These are phyloP conservation scores for Huso huso DNA, from an alignment of 2,797 vertebrate species.

Conservation along the genomic window DNA sequence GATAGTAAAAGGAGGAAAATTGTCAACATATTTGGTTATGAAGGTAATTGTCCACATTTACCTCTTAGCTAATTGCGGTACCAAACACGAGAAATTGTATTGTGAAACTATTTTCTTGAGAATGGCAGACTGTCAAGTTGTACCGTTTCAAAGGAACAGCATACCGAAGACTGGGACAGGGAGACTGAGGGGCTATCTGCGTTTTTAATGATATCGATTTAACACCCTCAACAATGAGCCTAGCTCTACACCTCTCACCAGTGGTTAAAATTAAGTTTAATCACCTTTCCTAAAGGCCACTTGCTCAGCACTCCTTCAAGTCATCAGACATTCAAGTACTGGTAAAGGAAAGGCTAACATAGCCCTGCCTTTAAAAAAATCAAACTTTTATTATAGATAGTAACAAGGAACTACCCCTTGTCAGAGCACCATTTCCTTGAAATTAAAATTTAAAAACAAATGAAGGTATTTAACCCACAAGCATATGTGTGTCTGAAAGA, in stretches of 20 bases:
- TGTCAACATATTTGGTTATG: too few relatives aligned
- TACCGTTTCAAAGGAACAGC: too few relatives aligned
- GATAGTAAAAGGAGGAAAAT: too few relatives aligned
- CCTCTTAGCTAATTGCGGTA: too few relatives aligned
- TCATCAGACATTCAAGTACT: slow-evolving; percentile 63
- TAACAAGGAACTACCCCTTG: slow-evolving; percentile 6
- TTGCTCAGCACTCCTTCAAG: slow-evolving; percentile 51
- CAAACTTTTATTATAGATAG: slow-evolving; percentile 13
- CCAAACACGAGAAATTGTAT: too few relatives aligned
- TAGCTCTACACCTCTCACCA: slow-evolving; percentile 36
- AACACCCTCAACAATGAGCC: too few relatives aligned
- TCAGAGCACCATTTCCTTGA: slow-evolving; percentile 16
- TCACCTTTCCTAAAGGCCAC: slow-evolving; percentile 71
- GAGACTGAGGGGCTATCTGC: too few relatives aligned
- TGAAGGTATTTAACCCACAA: not conserved
- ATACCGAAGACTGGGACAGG: too few relatives aligned
- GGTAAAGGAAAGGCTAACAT: slow-evolving; percentile 17
- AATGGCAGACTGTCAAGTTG: too few relatives aligned
- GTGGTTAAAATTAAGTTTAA: slow-evolving; percentile 58
- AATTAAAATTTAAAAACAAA: slow-evolving; percentile 15
- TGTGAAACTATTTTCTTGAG: too few relatives aligned
- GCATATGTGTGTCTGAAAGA: not conserved
- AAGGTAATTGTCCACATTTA: too few relatives aligned
- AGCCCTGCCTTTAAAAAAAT: slow-evolving; percentile 14
- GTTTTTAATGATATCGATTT: too few relatives aligned